Base-by-base conservation (phyloP, 2,113 vertebrate species). In the Atlantisia rogersi region DNA sequence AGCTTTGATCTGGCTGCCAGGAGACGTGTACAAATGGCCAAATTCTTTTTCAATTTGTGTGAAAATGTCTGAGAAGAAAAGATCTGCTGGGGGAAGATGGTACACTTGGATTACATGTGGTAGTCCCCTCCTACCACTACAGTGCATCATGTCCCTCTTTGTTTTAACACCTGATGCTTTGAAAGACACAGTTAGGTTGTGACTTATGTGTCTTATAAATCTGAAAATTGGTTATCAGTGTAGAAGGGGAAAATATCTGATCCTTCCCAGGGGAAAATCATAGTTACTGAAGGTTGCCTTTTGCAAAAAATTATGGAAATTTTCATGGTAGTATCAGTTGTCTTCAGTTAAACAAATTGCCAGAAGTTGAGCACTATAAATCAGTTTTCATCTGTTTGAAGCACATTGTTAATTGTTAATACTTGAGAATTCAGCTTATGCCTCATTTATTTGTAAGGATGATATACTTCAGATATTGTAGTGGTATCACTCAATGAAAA, bases 281-380 rank as follows among this genome's bases (percentile, higher is more conserved):
- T 60, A 46, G 9, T 4, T 92, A 46, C 39, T 68, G n/a, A 70
- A 85, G 8, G 18, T 19, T 60, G 19, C 4, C 7, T 78, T 94
- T 81, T 69, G 39, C 6, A 89, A 85, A 96, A 55, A 79, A 7
- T 37, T 15, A 69, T 9, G 16, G 55, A 59, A 93, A 59, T 90
- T 85, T 88, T 74, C 28, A 39, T 40, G 2, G 24, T 52, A 62
- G 58, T 40, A 56, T 44, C 60, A 76, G 31, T 74, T 78, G 22
- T 70, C 91, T 94, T 94, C 86, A 92, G 42, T 70, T 96, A 86
- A 97, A 89, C 19, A 62, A 92, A 64, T 85, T 86, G 40, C 8
- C 16, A 82, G 42, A 92, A 74, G 19, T 15, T 79, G 60, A 85
- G 60, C n/a, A 92, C 29, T 65, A 56, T 70, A 12, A 70, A 92